Base-by-base conservation (phyloP, 2,113 vertebrate species). In the Toxotes jaculatrix region DNA sequence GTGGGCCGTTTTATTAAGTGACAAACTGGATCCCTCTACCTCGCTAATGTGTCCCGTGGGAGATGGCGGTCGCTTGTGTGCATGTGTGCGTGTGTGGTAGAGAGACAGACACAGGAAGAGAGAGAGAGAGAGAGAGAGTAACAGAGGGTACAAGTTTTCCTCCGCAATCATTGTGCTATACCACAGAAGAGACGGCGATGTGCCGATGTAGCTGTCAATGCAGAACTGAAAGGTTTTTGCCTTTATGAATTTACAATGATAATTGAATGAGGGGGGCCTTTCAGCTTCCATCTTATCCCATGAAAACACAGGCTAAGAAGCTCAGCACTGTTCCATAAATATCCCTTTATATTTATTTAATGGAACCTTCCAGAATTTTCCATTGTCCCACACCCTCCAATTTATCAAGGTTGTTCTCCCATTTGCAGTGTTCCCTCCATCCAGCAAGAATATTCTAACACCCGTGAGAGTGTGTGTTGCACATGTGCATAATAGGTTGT, bases 1-100 rank as follows among this genome's bases (percentile, higher is more conserved):
- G 88, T 87, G 88, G 89, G 90, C 74, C 68, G 56, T 90, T 93
- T 94, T 93, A 94, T 93, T 93, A 94, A 94, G 93, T 93, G 93
- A 93, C 93, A 93, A 91, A 91, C 91, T 89, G 88, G 85, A 93
- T 91, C 85, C 79, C 66, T 89, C 86, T 88, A 88, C 89, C 80
- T 90, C 43, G 57, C 91, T 93, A 94, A 93, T 92, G 91, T 85
- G 87, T 91, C 93, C 81, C 60, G n/a, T 34, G 88, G 90, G 91
- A 92, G 77, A 77, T 4, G 27, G 80, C 31, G 12, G 74, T 40
- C 23, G 62, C 45, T 71, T 74, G 76, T 72, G 74, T 63, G 49
- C 9, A 19, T 51, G 49, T 55, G 19, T 62, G 74, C 49, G 68
- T 65, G 70, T 38, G 42, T 74, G 78, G 67, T 60, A 65, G 32